Conservation (phyloP, 2,113 vertebrate species). For the Pluvialis apricaria region DNA sequence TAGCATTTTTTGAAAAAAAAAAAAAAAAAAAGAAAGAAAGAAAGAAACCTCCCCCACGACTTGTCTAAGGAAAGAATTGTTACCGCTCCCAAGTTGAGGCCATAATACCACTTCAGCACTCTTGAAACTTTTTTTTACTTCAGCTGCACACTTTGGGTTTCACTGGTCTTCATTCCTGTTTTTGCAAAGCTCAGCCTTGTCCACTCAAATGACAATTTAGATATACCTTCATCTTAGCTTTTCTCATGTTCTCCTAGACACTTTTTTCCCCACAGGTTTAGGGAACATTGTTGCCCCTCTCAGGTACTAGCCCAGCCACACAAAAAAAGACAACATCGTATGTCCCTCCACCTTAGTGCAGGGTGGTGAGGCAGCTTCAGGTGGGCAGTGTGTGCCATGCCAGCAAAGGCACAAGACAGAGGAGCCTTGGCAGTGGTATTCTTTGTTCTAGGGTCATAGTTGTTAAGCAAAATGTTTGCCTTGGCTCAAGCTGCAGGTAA, state of each 20-base stretch:
- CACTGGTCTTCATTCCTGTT: neutral
- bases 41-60: too few relatives aligned
- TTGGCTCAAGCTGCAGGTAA: neutral
- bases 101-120: neutral
- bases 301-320: neutral
- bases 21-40: neutral
- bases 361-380: neutral
- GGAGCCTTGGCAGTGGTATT: neutral
- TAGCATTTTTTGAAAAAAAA: neutral
- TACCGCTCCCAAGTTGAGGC: neutral
- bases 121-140: neutral
- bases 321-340: rapidly evolving
- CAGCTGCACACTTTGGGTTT: neutral
- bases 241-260: neutral
- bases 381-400: rapidly evolving
- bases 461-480: neutral
- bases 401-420: neutral
- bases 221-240: neutral
- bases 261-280: neutral
- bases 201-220: neutral
- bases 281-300: neutral
- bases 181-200: neutral
- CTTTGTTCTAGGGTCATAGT: neutral
- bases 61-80: neutral
- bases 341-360: neutral